These are phyloP conservation scores for Agrenia bidenticulata DNA, from an alignment of 2,888 invertebrate species.

Conservation along the genomic window DNA sequence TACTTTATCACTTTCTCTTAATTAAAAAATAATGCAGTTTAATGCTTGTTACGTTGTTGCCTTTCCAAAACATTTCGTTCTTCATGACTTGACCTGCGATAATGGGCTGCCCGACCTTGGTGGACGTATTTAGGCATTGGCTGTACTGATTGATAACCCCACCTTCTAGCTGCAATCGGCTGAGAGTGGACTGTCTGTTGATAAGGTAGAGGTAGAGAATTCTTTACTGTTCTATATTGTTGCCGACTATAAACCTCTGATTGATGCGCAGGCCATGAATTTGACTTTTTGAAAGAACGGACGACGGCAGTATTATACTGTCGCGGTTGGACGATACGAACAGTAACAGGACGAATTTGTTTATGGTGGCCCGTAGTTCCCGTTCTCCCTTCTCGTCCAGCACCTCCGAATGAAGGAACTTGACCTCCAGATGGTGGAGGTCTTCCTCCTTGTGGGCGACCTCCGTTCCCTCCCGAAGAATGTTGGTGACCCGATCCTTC, in stretches of 20 bases:
- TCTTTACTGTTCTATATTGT: not conserved
- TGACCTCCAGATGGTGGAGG: not conserved
- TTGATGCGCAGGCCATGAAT: not conserved
- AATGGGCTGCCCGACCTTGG: no score
- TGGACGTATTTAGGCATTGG: no score
- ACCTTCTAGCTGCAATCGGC: not conserved
- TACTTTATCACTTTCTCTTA: no score
- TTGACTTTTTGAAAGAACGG: not conserved
- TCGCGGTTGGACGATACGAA: not conserved
- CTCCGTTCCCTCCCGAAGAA: not conserved
- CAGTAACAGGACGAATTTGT: not conserved
- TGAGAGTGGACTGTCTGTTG: not conserved
- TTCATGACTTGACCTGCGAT: no score
- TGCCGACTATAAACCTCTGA: not conserved
- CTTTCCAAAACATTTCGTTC: no score
- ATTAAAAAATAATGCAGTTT: no score
- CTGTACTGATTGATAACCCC: not conserved
- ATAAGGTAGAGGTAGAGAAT: not conserved
- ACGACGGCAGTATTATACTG: not conserved
- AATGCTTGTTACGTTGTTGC: no score
- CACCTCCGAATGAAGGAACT: not conserved
- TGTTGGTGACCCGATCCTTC: no score
- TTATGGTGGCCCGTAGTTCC: not conserved
- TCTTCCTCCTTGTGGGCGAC: not conserved
- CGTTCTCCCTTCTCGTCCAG: not conserved